phyloP scores from a whole-genome alignment of 2,888 invertebrate species.

The Subacronicta megacephala region DNA sequence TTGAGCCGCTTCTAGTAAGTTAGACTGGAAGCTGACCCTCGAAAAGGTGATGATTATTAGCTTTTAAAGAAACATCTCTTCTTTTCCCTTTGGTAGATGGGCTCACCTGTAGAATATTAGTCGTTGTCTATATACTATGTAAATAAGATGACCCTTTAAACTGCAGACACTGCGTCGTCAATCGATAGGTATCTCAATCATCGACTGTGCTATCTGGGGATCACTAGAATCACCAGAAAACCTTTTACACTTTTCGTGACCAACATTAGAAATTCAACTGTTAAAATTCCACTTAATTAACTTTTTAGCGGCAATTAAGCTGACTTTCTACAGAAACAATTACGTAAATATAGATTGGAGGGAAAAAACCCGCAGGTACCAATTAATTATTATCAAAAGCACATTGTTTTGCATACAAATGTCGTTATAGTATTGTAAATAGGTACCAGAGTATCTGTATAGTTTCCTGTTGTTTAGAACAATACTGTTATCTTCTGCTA shows the following conservation, averaged over 20 bases:
- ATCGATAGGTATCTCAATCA: too few species aligned
- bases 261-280: background rate
- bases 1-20: too few species aligned
- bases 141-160: slow-evolving; percentile 3
- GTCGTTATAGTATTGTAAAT: slow-evolving; percentile 34
- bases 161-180: too few species aligned
- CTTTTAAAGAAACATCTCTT: too few species aligned
- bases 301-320: background rate
- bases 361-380: slow-evolving; percentile 16
- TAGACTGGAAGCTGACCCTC: too few species aligned
- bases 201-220: too few species aligned
- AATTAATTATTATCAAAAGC: slow-evolving; percentile 32
- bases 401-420: slow-evolving; percentile 47
- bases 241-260: too few species aligned
- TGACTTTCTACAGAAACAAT: slow-evolving; percentile 16
- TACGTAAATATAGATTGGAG: slow-evolving; percentile 7
- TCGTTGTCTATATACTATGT: too few species aligned
- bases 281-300: background rate
- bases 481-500: slow-evolving; percentile 33
- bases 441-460: slow-evolving; percentile 42
- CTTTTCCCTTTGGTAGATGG: too few species aligned
- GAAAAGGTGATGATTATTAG: too few species aligned
- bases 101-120: too few species aligned
- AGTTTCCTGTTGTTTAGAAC: slow-evolving; percentile 46
- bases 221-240: too few species aligned